Base-by-base conservation (phyloP, 2,113 vertebrate species). In the Dasypus novemcinctus region DNA sequence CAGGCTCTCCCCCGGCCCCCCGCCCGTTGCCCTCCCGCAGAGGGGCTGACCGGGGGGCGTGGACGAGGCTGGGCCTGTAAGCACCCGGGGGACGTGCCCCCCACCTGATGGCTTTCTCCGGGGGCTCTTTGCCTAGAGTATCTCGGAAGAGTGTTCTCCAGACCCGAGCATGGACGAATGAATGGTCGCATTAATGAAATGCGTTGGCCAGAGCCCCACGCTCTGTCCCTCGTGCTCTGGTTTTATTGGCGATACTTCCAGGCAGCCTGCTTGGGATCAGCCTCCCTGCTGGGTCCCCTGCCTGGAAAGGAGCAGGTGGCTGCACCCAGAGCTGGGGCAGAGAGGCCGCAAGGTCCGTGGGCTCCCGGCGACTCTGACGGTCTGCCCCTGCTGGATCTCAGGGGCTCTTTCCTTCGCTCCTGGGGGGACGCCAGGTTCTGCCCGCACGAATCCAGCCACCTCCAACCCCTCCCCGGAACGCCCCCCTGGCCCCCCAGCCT, bases 291-390 rank as follows among this genome's bases (percentile, higher is more conserved):
- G 41, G 63, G 52, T 81, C 75, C 18, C 71, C 66, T 64, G 66
- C 87, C 8, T 18, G n/a, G 66, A 36, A 69, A 17, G 66, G 69
- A 38, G 68, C 18, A 20, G 38, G 69, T 23, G 69, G 52, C n/a
- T 18, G 3, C n/a, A n/a, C n/a, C n/a, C n/a, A n/a, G n/a, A n/a
- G n/a, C n/a, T n/a, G n/a, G n/a, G n/a, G n/a, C n/a, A n/a, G n/a
- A n/a, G n/a, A n/a, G n/a, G n/a, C n/a, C n/a, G n/a, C n/a, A n/a
- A n/a, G n/a, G n/a, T 9, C 9, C 43, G 9, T 46, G 43, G 43
- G 9, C 74, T 88, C 38, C 18, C 0, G n/a, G 18, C 2, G 0
- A 52, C 49, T 6, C n/a, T 11, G 9, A 27, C 5, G 31, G 33
- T n/a, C 57, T 54, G 9, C 38, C 66, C 66, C 14, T 11, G 5